These are phyloP conservation scores for Dicaeum eximium DNA, from an alignment of 2,113 vertebrate genomes.

Conservation along the genomic window DNA sequence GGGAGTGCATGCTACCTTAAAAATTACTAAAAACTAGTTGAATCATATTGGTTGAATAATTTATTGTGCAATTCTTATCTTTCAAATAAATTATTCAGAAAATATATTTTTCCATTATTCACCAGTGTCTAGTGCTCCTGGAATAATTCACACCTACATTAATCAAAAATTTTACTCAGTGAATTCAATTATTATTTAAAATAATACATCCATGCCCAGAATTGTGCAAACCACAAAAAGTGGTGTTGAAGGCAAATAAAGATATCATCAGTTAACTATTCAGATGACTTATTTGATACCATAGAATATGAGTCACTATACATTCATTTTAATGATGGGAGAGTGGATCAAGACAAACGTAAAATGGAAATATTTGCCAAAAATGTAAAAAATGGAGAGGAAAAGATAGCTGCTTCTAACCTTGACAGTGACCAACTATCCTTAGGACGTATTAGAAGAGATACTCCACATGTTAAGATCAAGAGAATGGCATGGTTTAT, in stretches of 20 bases:
- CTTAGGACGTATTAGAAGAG: background rate
- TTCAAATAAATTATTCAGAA: constrained; percentile 62
- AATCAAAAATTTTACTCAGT: constrained; percentile 38
- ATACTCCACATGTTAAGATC: background rate
- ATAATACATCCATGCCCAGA: background rate
- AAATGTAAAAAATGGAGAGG: background rate
- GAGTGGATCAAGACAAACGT: background rate
- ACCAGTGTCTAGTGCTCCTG: constrained; percentile 12
- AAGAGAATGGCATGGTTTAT: background rate
- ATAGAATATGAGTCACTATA: background rate
- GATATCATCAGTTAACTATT: background rate
- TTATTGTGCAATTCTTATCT: constrained; percentile 38
- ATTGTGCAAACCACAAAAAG: background rate
- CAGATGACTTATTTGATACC: background rate
- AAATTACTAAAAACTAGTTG: background rate
- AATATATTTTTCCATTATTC: constrained; percentile 61
- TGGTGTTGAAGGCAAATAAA: background rate
- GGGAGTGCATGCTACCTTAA: constrained; percentile 37
- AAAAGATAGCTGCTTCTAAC: background rate
- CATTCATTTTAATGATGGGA: background rate
- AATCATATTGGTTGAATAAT: constrained; percentile 42
- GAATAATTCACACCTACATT: constrained; percentile 44
- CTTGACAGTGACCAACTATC: background rate
- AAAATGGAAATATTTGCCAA: background rate
- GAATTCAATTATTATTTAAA: constrained; percentile 31